Evolutionary conservation across 1,140 invertebrate species (phyloP), one percentile per base, ranked within the genome.

Genomic region (Sarcophaga peregrina): DNA sequence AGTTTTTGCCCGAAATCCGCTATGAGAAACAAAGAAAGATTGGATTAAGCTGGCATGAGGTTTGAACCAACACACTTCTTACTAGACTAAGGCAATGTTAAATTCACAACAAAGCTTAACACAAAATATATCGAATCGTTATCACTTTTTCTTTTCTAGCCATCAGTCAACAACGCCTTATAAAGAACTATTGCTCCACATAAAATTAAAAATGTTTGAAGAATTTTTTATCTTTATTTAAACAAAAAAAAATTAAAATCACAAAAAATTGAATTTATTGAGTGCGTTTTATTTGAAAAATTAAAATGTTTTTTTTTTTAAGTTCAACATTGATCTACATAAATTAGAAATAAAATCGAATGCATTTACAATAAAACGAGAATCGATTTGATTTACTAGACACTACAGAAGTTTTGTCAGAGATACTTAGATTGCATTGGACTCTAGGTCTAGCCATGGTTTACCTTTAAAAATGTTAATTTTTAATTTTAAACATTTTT

Each of bases 401-500:
- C n/a, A 7, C 10, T 68, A 20, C 62, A 13, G 11, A 68, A 68
- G 62, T 68, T n/a, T 68, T 68, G 62, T 10, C 62, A 17, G 54
- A n/a, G 54, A 37, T 37, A 37, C n/a, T 15, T 3, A 58, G 54
- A 58, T 15, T 58, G n/a, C 9, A 13, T 52, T 52, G 50, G 25
- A 37, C 25, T 37, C 17, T 68, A 25, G n/a, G 1, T 37, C 17
- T 68, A 25, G n/a, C 20, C 62, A 68, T 68, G 62, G 62, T 68
- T 68, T 68, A n/a, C 62, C 62, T 68, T 68, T 20, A 68, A 68
- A 68, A 68, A 68, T 68, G 62, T 68, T 68, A 68, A 68, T 68
- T 68, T 68, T 68, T 68, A n/a, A 20, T 52, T n/a, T 52, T 52
- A 52, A 52, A 52, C 8, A 3, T 52, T 9, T 52, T 68, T 7